A percentile compares a stretch with the other conserved stretches of the same genome.
Evolutionary conservation across 92 coral and sea anemone genomes (phyloP).

Genomic region (Siderastrea siderea): DNA sequence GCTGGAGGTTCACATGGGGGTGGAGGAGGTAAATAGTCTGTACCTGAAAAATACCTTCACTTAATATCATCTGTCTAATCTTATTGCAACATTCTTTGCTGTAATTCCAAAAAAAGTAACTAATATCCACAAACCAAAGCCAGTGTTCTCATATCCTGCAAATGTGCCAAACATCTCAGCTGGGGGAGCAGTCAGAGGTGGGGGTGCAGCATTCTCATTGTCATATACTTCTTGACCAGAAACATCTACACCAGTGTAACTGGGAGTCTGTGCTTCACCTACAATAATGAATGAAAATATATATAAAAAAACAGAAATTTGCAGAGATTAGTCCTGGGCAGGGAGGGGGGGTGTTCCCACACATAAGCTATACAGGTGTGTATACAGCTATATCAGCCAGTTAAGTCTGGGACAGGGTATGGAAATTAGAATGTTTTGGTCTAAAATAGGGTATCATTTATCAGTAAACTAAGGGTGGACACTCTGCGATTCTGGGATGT

Average conservation of each 20-base stretch:
- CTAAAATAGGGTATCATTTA: too few species aligned
- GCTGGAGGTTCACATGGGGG: slow-evolving; percentile 85
- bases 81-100: too few species aligned
- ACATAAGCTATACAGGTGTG: too few species aligned
- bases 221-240: slow-evolving; percentile 90
- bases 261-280: slow-evolving; percentile 72
- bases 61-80: too few species aligned
- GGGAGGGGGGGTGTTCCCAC: too few species aligned
- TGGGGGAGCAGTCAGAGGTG: slow-evolving; percentile 86
- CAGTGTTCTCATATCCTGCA: slow-evolving; percentile 83
- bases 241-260: slow-evolving; percentile 67
- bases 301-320: not conserved
- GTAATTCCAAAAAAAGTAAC: too few species aligned
- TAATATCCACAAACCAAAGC: slow-evolving; percentile 79
- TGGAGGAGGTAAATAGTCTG: slow-evolving; percentile 84
- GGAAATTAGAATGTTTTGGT: too few species aligned
- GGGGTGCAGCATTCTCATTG: slow-evolving; percentile 83
- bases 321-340: not conserved
- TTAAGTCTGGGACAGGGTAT: too few species aligned
- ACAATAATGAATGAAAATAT: not conserved
- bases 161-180: slow-evolving; percentile 73
- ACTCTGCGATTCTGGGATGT: too few species aligned
- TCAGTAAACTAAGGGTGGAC: too few species aligned
- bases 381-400: too few species aligned
- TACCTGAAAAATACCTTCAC: slow-evolving; percentile 50